phyloP scores from a whole-genome alignment of 2,113 vertebrate species.

The Nipponia nippon region DNA sequence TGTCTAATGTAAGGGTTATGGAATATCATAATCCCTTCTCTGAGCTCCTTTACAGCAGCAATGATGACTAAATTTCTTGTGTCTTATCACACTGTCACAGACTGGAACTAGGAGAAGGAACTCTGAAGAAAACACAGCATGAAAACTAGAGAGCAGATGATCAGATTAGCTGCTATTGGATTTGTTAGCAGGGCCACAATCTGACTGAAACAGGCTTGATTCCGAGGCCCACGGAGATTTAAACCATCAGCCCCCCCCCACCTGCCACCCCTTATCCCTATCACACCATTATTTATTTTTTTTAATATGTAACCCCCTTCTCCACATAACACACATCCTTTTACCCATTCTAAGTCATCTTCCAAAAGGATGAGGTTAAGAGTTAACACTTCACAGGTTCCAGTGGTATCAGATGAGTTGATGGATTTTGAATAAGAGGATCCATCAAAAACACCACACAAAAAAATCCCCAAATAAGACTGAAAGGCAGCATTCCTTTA shows the following conservation, averaged over 20 bases:
- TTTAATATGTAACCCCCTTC: slow-evolving; percentile 31
- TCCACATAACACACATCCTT: slow-evolving; percentile 70
- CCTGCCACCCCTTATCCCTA: not conserved
- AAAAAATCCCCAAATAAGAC: not conserved
- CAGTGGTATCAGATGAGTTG: slow-evolving; percentile 74
- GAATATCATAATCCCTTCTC: slow-evolving; percentile 93
- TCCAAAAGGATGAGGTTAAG: slow-evolving; percentile 66
- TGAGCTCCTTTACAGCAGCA: slow-evolving; percentile 86
- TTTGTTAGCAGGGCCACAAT: slow-evolving; percentile 87
- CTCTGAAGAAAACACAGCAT: slow-evolving; percentile 93
- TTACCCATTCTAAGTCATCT: slow-evolving; percentile 69
- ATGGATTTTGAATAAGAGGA: slow-evolving; percentile 43
- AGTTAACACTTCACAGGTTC: slow-evolving; percentile 79
- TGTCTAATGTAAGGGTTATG: slow-evolving; percentile 95
- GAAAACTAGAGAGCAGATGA: slow-evolving; percentile 91
- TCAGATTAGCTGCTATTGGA: slow-evolving; percentile 93
- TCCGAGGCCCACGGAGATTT: slow-evolving; percentile 80
- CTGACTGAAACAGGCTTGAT: slow-evolving; percentile 85
- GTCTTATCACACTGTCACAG: slow-evolving; percentile 98
- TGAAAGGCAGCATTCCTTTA: not conserved
- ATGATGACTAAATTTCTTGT: slow-evolving; percentile 98
- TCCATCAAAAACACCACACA: not conserved
- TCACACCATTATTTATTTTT: slow-evolving; percentile 24
- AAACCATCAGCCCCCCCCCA: slow-evolving; percentile 60
- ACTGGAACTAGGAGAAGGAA: slow-evolving; percentile 90